These are phyloP conservation scores for Cordilura impudica DNA, from an alignment of 2,888 invertebrate species.

Conservation along the genomic window DNA sequence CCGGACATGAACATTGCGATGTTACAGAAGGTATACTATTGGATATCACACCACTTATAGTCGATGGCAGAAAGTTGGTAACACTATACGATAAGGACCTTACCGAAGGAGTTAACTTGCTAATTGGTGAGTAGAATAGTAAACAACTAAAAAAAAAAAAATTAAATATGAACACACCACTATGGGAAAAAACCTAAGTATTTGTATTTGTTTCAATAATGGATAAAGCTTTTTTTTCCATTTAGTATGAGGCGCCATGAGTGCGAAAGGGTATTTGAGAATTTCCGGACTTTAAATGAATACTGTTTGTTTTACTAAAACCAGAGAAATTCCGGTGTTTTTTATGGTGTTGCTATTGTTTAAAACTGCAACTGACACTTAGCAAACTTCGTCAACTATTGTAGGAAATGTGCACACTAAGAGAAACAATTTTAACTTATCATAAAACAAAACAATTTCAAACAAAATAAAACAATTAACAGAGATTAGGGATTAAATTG, in stretches of 20 bases:
- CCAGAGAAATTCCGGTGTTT: slow-evolving; percentile 22
- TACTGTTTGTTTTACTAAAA: slow-evolving; percentile 17
- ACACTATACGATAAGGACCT: slow-evolving; percentile 86
- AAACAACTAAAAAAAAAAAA: slow-evolving; percentile 36
- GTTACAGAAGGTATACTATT: slow-evolving; percentile 84
- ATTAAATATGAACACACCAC: background rate
- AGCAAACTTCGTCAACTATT: background rate
- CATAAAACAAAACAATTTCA: too few relatives aligned
- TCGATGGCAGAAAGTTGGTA: slow-evolving; percentile 83
- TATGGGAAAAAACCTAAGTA: background rate
- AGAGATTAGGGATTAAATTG: too few relatives aligned
- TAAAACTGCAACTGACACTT: slow-evolving; percentile 6
- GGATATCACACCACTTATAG: slow-evolving; percentile 84
- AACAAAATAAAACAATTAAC: too few relatives aligned
- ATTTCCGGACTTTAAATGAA: background rate
- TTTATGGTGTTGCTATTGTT: background rate
- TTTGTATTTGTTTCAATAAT: background rate
- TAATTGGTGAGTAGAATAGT: slow-evolving; percentile 82
- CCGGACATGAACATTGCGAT: slow-evolving; percentile 85
- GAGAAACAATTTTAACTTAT: too few relatives aligned
- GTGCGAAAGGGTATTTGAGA: background rate
- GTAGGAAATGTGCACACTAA: too few relatives aligned
- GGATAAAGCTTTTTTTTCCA: background rate
- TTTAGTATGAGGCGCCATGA: too few relatives aligned
- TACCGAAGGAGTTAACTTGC: slow-evolving; percentile 85